Evolutionary conservation across 2,888 invertebrate genomes (phyloP).

Genomic region (Aethes cnicana): DNA sequence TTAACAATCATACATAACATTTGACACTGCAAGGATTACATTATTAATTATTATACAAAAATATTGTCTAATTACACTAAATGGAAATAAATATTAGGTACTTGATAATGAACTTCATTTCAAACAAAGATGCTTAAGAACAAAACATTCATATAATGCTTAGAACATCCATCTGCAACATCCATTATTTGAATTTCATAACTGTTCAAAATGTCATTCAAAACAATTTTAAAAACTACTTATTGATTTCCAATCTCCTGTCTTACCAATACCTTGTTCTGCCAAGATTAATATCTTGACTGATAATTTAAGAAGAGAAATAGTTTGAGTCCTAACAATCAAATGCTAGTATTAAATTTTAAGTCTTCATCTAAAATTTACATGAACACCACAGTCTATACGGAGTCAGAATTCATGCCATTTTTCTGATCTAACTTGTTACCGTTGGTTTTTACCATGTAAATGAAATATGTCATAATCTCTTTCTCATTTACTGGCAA

Average conservation of each 20-base stretch:
- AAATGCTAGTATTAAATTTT: conserved; percentile 23
- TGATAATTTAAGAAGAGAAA: conserved; percentile 53
- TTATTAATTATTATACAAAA: conserved; percentile 32
- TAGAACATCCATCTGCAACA: conserved; percentile 16
- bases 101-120: conserved; percentile 36
- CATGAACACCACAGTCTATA: conserved; percentile 54
- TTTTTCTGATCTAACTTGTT: conserved; percentile 93
- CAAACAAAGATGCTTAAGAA: conserved; percentile 8
- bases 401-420: conserved; percentile 86
- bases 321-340: conserved; percentile 46
- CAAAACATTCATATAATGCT: conserved; percentile 1
- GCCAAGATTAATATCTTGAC: conserved; percentile 46
- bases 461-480: conserved; percentile 96
- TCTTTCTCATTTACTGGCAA: conserved; percentile 98
- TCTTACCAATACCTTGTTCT: conserved; percentile 13
- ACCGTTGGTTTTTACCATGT: conserved; percentile 96
- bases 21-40: conserved; percentile 44
- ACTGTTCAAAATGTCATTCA: too few relatives aligned
- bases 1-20: conserved; percentile 52
- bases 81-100: conserved; percentile 44
- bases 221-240: conserved; percentile 4
- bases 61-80: conserved; percentile 35
- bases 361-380: conserved; percentile 46
- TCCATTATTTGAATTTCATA: conserved; percentile 16
- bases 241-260: conserved; percentile 11